Evolutionary conservation across 2,888 invertebrate species (phyloP), one percentile per base, ranked within the genome.

Genomic region (Protonemura montana): DNA sequence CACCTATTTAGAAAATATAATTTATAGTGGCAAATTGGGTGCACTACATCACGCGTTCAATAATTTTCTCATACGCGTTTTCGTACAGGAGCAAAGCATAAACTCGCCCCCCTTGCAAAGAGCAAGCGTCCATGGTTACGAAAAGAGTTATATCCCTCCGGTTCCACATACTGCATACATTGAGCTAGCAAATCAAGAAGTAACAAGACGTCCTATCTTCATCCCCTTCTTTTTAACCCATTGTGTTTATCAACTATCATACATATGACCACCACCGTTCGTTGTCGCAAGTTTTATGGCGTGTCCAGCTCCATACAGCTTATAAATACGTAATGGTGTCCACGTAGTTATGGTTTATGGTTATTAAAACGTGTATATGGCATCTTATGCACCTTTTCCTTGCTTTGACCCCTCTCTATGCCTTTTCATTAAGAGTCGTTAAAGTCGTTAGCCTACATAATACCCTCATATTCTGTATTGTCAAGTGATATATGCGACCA

Each of bases 321-420:
- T 81, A 81, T 81, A 81, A 81, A 83, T 59, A 83, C 83, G 42
- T 83, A 83, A 83, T 83, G 83, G 83, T 83, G n/a, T 41, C 28
- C 81, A 30, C 6, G 76, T 84, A 84, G 84, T 84, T 84, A 84
- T 84, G 84, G 84, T 84, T 84, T 84, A 84, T 84, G 84, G 84
- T 84, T 84, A 84, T 84, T 84, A 84, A 76, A 84, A 84, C 76
- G 42, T 84, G 84, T 76, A n/a, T n/a, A 84, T 84, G 42, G 29
- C 13, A n/a, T n/a, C 28, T 30, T 30, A n/a, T 81, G 81, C 81
- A 30, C 30, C 59, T 59, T 59, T 59, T 59, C 6, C 59, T 59
- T 59, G 59, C 27, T 7, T 78, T 78, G 78, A 78, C 78, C 81
- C 30, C 81, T 81, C 81, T 29, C 81, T 28, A 81, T 30, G 81